Evolutionary conservation across 2,797 vertebrate genomes (phyloP), one percentile per base, ranked within the genome.

Genomic region (Epinephelus coioides): DNA sequence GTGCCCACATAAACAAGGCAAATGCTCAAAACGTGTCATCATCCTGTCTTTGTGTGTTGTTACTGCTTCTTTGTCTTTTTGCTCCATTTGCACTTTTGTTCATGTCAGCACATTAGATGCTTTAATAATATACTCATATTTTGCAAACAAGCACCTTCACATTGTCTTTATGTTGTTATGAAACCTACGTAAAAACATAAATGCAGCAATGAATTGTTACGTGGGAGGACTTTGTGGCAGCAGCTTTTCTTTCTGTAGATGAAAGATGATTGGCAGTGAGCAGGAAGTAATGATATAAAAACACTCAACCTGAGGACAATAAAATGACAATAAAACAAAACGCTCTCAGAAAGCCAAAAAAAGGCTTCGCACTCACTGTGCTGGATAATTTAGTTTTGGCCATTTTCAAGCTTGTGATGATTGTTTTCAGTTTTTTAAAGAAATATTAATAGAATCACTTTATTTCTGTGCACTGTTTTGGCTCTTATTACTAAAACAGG

Each of bases 181-280:
- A 60, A 19, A 50, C 21, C 7, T 25, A 14, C 67, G 44, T 69
- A 50, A 69, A 66, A 62, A 62, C 25, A 9, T 40, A 55, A 54
- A 73, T 10, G 23, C 40, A 59, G 69, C 49, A 53, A 38, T 69
- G 47, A 47, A 62, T 67, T 56, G n/a, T 21, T 11, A 49, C 12
- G 78, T 69, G 63, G 74, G 70, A 61, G 80, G 69, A 14, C 54
- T 70, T 81, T 77, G 47, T 73, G 65, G 2, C 67, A 62, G 47
- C 17, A 3, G 14, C 21, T 63, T 40, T 38, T 65, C 55, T 78
- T 72, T 82, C 15, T 68, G 59, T 57, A 50, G 69, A 66, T 76
- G 63, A 44, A 73, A 60, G 57, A 70, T 82, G 83, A 90, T 82
- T 84, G 84, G 38, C 77, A 67, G 55, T 44, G 21, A 70, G 59